A percentile compares a stretch with the other conserved stretches of the same genome.
Conservation (phyloP, 2,888 invertebrate genomes). For the Leucophenga montana region DNA sequence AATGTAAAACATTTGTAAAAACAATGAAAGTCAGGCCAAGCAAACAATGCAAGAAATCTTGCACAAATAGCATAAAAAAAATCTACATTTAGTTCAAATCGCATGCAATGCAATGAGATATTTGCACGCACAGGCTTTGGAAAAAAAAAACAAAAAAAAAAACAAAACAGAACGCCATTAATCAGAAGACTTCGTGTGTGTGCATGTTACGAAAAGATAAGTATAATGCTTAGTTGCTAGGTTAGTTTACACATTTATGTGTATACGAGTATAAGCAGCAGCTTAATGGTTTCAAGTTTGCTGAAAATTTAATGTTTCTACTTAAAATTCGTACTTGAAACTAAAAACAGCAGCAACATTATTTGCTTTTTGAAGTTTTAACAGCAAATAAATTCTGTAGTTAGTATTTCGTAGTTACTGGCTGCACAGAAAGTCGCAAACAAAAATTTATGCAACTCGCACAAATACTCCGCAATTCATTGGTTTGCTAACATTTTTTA, state of each 20-base stretch:
- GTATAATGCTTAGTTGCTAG: too few species aligned
- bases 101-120: background rate
- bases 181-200: background rate
- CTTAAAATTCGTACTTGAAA: too few species aligned
- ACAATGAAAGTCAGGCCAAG: background rate
- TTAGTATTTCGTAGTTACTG: too few species aligned
- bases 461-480: background rate
- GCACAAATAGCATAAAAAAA: background rate
- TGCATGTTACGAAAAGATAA: too few species aligned
- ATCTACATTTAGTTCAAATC: background rate
- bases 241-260: background rate
- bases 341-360: too few species aligned
- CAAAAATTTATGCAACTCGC: background rate
- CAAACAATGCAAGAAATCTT: constrained; percentile 11
- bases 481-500: background rate
- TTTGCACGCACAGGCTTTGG: background rate
- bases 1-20: background rate
- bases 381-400: too few species aligned
- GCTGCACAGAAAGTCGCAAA: background rate
- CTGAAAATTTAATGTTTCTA: background rate
- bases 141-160: background rate
- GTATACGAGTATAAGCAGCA: background rate
- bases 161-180: background rate
- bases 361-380: too few species aligned
- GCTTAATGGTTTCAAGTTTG: background rate